Base-by-base conservation (phyloP, 1,140 invertebrate genomes). In the Drosophila truncata region DNA sequence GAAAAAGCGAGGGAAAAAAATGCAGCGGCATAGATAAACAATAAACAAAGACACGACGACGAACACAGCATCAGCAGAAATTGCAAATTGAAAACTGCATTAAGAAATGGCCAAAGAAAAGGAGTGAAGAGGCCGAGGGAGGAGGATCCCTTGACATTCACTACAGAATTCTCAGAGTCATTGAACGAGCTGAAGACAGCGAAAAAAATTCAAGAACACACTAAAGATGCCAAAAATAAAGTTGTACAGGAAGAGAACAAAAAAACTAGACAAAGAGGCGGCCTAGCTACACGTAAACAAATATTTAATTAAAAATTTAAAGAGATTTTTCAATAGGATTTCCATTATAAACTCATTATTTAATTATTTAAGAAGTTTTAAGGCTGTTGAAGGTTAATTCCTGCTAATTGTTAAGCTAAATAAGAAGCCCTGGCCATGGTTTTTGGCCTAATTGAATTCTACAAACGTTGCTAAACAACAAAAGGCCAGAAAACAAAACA, bases 31-130 rank as follows among this genome's bases (percentile, higher is more conserved):
- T 65, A 80, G 69, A 80, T 80, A 80, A 80, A 80, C 77, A 78
- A 77, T 78, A 77, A 77, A 77, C 62, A 77, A 67, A 52, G 49
- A 63, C 80, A 73, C 63, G 62, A 87, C 63, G 62, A 87, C 33
- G 33, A 55, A 37, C 33, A 76, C 62, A 72, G 77, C 84, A 88
- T 72, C 76, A 73, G 52, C 79, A 88, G 84, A 71, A 90, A 87
- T 90, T 71, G 85, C 74, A 83, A 83, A 86, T 86, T 87, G 83
- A 79, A 87, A 60, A 80, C 55, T 65, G 72, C 69, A 64, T 71
- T 78, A 70, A 62, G 59, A 54, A 41, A 69, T 39, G 50, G 33
- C 49, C 20, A 59, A 47, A 8, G 55, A 29, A 29, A 25, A 14
- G 33, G 8, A 29, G 31, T 23, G 50, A n/a, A 9, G 25, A 11